Evolutionary conservation across 2,888 invertebrate genomes (phyloP), one percentile per base, ranked within the genome.

Genomic region (Prenolepis imparis): DNA sequence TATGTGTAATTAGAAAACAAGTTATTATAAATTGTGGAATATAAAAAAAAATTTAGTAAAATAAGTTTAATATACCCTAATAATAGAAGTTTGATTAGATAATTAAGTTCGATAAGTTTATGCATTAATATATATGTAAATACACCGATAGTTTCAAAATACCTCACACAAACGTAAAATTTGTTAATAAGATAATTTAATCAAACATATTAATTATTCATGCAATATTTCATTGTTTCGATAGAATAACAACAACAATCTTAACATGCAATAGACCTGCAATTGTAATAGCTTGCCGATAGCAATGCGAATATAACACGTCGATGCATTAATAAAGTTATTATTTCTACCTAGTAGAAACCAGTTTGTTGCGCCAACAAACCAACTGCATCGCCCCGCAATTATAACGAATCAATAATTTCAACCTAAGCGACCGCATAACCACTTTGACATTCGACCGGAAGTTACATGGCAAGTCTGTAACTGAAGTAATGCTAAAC

Each of bases 271-370:
- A 61, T 32, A 73, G 63, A 36, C 36, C n/a, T 48, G 21, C 32
- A n/a, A 48, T 52, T 28, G 52, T 36, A 36, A 39, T 18, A 18
- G 48, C 12, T 73, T 44, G 63, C 39, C 61, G 28, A 64, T 61
- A 74, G 81, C 74, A 55, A 78, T 32, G 44, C 32, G 70, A 82
- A 77, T 84, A 68, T 75, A 21, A 82, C 83, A 88, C 86, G 89
- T 88, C 80, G 84, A 87, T 86, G 89, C 85, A 84, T 89, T 88
- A 86, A 89, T 89, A 89, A 88, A 89, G 84, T 84, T 78, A 86
- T 89, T 89, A 88, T 84, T 89, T 85, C 89, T 89, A 85, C 85
- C 82, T 82, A 68, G 83, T 84, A 82, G 88, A 86, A 86, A 88
- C 85, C 75, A 83, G 88, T 87, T 89, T 83, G 82, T 84, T 67